A percentile compares a stretch with the other conserved stretches of the same genome.
Conservation (phyloP, 2,797 vertebrate genomes). For the Phaenicophaeus curvirostris region DNA sequence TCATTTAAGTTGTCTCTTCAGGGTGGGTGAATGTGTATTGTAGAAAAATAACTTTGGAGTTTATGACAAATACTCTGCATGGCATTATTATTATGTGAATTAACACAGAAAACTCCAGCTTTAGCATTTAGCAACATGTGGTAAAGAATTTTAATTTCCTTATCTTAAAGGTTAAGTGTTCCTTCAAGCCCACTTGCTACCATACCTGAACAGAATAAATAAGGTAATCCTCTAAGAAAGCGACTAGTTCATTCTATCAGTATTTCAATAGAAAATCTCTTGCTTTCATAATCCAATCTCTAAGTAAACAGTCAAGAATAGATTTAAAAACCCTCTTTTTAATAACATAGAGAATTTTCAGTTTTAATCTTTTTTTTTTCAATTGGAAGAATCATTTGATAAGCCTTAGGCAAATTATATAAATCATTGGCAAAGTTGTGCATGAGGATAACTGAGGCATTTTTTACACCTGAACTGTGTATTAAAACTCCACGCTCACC, state of each 20-base stretch:
- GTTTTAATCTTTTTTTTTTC: neutral
- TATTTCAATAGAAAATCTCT: slow-evolving; percentile 25
- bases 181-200: slow-evolving; percentile 32
- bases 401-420: neutral
- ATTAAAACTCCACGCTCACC: neutral
- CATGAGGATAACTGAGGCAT: neutral
- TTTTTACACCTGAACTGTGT: neutral
- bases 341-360: neutral
- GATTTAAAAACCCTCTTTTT: neutral
- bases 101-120: slow-evolving; percentile 23
- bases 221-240: slow-evolving; percentile 27
- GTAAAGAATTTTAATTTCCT: slow-evolving; percentile 38
- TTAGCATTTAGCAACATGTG: slow-evolving; percentile 21
- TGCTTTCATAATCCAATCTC: neutral
- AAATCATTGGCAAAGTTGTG: neutral
- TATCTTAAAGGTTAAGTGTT: slow-evolving; percentile 65
- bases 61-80: slow-evolving; percentile 1
- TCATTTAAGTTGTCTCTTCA: neutral
- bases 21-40: neutral
- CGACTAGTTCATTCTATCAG: slow-evolving; percentile 39
- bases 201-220: slow-evolving; percentile 9
- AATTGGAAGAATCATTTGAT: neutral
- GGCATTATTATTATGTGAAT: slow-evolving; percentile 52
- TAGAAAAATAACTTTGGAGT: neutral
- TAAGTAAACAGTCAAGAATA: neutral